Evolutionary conservation across 2,888 invertebrate genomes (phyloP).

Genomic region (Ophioninae sp.): DNA sequence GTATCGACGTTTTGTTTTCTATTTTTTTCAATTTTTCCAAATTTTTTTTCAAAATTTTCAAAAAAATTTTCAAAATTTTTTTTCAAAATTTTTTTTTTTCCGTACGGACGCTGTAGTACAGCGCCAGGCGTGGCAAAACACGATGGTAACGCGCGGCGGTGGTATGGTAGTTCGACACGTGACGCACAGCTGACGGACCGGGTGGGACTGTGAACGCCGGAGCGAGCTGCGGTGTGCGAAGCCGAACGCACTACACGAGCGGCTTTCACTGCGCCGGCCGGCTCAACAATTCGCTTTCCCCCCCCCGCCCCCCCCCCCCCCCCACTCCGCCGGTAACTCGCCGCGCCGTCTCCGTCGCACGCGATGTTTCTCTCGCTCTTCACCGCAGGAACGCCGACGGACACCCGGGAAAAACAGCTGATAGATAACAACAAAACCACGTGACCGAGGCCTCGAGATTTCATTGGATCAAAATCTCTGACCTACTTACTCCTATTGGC

Average conservation of each 20-base stretch:
- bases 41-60: too few relatives aligned
- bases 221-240: conserved; percentile 61
- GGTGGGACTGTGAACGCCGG: conserved; percentile 71
- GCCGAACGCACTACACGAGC: conserved; percentile 68
- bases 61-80: too few relatives aligned
- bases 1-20: neutral
- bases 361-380: conserved; percentile 66
- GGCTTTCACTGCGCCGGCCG: conserved; percentile 79
- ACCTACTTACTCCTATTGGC: conserved; percentile 84
- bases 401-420: conserved; percentile 83
- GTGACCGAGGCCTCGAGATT: conserved; percentile 81
- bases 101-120: conserved; percentile 76
- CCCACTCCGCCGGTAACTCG: conserved; percentile 78
- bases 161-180: conserved; percentile 71
- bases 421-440: conserved; percentile 87
- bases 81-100: neutral
- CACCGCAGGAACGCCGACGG: conserved; percentile 19
- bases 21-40: neutral
- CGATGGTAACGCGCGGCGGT: conserved; percentile 65
- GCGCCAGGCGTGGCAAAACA: conserved; percentile 77
- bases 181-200: conserved; percentile 79
- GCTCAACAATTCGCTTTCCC: conserved; percentile 70
- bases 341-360: conserved; percentile 48
- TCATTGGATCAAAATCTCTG: conserved; percentile 82
- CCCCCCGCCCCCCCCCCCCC: conserved; percentile 47